Conservation (phyloP, 2,888 invertebrate genomes). For the Keiferia lycopersicella region DNA sequence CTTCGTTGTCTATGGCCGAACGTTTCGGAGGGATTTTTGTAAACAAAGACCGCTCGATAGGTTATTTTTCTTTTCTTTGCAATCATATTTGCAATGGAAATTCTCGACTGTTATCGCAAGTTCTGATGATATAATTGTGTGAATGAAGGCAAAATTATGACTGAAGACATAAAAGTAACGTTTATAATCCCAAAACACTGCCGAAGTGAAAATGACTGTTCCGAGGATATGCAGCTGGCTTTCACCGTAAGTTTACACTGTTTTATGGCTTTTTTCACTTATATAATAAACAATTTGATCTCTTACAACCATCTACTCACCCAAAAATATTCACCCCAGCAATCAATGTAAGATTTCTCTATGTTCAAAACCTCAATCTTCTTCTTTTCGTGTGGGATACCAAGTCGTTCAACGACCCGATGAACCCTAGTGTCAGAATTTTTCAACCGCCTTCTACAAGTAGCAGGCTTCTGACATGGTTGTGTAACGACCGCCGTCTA, state of each 20-base stretch:
- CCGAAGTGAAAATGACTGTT: conserved; percentile 75
- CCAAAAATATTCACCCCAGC: background rate
- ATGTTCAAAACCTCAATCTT: no score
- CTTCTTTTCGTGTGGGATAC: no score
- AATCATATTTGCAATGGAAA: background rate
- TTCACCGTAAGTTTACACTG: conserved; percentile 71
- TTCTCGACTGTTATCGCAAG: background rate
- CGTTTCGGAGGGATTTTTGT: conserved; percentile 26
- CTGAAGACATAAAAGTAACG: conserved; percentile 65
- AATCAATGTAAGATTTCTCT: background rate
- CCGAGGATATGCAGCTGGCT: conserved; percentile 82
- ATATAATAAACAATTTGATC: background rate
- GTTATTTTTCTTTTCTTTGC: background rate
- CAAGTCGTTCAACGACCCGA: no score
- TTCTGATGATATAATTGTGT: conserved; percentile 26
- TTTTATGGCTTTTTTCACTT: background rate
- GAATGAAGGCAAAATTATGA: conserved; percentile 43
- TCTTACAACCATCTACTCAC: background rate
- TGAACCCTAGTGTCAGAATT: no score
- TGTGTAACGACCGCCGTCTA: no score
- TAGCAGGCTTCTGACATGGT: no score
- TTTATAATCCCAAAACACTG: conserved; percentile 80
- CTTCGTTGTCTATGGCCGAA: conserved; percentile 6
- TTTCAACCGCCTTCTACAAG: no score
- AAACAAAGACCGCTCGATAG: conserved; percentile 24